A percentile compares a stretch with the other conserved stretches of the same genome.
phyloP scores from a whole-genome alignment of 2,113 vertebrate genomes.

The Pygoscelis antarcticus region DNA sequence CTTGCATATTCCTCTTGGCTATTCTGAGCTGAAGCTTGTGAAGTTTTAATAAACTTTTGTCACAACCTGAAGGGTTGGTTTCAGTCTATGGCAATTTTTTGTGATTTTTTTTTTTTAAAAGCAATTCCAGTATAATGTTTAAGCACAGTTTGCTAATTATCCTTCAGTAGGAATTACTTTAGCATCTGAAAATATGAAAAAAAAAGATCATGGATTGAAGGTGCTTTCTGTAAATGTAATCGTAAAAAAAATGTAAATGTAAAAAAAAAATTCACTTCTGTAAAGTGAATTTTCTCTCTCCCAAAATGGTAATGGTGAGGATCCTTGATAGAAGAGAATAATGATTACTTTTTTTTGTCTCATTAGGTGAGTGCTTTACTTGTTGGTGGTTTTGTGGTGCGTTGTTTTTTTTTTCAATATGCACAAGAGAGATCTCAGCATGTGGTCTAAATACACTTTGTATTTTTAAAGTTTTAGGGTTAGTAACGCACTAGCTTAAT shows the following conservation, averaged over 20 bases:
- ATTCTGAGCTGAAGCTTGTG: neutral
- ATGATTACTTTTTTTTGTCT: neutral
- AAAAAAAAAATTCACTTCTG: no score
- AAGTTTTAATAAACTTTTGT: neutral
- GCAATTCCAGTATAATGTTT: neutral
- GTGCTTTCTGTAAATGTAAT: neutral
- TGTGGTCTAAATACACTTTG: neutral
- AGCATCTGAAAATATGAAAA: neutral
- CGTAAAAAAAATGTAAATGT: no score
- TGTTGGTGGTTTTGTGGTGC: neutral
- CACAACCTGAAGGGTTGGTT: neutral
- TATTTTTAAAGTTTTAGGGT: neutral
- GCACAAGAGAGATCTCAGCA: neutral
- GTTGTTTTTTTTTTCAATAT: neutral
- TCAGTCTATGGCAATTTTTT: neutral
- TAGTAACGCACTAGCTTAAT: neutral
- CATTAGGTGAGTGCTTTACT: neutral
- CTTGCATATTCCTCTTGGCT: neutral
- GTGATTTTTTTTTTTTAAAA: no score
- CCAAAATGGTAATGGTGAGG: neutral
- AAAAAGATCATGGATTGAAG: neutral
- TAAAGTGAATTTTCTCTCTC: neutral
- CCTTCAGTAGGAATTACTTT: neutral
- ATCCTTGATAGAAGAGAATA: neutral
- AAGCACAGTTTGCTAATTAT: neutral